A percentile compares a stretch with the other conserved stretches of the same genome.
Conservation (phyloP, 1,140 invertebrate genomes). For the Prorops nasuta region DNA sequence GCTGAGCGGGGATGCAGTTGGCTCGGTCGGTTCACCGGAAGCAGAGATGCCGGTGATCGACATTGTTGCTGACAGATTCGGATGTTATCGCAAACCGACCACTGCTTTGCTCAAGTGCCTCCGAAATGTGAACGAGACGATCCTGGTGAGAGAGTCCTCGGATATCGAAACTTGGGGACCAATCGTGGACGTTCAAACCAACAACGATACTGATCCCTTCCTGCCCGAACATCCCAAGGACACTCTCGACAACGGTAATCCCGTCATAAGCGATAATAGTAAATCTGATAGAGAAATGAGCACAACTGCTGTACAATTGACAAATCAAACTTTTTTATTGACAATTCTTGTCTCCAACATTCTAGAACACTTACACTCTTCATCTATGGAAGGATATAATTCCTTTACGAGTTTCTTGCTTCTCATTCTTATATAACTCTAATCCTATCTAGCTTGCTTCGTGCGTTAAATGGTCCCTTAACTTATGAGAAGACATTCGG, state of each 20-base stretch:
- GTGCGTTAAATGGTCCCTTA: too few species aligned
- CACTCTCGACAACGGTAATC: constrained; percentile 58
- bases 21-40: constrained; percentile 39
- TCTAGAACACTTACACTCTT: too few species aligned
- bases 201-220: constrained; percentile 66
- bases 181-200: constrained; percentile 69
- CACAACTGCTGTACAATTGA: too few species aligned
- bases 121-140: constrained; percentile 59
- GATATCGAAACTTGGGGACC: constrained; percentile 71
- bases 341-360: not conserved
- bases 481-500: too few species aligned
- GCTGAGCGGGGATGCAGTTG: constrained; percentile 73
- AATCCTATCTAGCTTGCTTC: too few species aligned
- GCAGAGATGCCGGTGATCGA: constrained; percentile 57
- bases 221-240: constrained; percentile 64
- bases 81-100: constrained; percentile 65
- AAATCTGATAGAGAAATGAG: not conserved
- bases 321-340: not conserved
- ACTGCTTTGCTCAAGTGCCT: constrained; percentile 67
- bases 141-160: constrained; percentile 62
- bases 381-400: too few species aligned
- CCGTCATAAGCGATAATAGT: not conserved
- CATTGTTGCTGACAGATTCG: constrained; percentile 62
- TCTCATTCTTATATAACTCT: too few species aligned
- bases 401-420: too few species aligned